Base-by-base conservation (phyloP, 2,888 invertebrate genomes). In the Acleris holmiana region DNA sequence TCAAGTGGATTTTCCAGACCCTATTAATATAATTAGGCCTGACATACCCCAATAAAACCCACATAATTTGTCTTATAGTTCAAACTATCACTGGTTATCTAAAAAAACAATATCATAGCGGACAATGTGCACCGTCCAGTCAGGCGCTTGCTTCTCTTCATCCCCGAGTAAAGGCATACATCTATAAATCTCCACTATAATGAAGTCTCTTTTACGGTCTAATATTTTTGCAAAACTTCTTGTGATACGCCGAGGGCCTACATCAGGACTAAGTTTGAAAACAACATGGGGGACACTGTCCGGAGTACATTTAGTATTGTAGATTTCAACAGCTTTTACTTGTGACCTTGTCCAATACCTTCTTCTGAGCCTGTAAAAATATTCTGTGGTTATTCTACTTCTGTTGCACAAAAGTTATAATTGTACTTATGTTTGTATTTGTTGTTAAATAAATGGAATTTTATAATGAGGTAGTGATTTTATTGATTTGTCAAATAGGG, bases 121-220 rank as follows among this genome's bases (percentile, higher is more conserved):
- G 3, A 83, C 86, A 70, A 88, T 79, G 74, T 91, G 90, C 3
- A 85, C 76, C 8, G 85, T 80, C 91, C 89, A 91, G 64, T 83
- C 74, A 0, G 88, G 89, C 8, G 82, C 80, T 61, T 73, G 77
- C 4, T 80, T 74, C 18, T 76, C 73, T 66, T 91, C 91, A 73
- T 84, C 81, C 0, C 91, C 91, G 40, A 91, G 66, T 0, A 91
- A 71, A 0, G 91, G 91, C 89, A 91, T 91, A 72, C 89, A 88
- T 66, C 86, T 76, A 68, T 91, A 91, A 1, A 76, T 70, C 69
- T 91, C 91, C 19, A 86, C 69, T 15, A 91, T 76, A 2, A 80
- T 76, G 61, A 89, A 82, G 6, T 84, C 69, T 29, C 72, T 73
- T 8, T 78, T 62, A 13, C 69, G 53, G 5, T 78, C 70, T 15